phyloP scores from a whole-genome alignment of 2,888 invertebrate genomes.

The Synanthedon myopaeformis region DNA sequence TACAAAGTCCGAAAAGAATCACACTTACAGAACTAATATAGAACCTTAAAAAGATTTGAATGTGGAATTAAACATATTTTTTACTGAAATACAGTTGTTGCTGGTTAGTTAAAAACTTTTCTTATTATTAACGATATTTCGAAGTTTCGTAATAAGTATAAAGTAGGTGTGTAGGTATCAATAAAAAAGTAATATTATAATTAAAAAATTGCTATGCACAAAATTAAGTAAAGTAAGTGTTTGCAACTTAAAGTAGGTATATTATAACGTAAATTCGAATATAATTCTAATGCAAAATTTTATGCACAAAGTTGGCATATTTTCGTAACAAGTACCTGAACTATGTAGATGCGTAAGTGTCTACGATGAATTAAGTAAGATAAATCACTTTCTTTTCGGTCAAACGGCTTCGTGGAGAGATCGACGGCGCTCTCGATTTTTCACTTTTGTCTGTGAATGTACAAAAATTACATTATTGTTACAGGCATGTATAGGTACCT shows the following conservation, averaged over 20 bases:
- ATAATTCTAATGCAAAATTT: no score
- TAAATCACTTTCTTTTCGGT: constrained; percentile 50
- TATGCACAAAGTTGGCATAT: constrained; percentile 23
- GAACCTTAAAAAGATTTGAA: no score
- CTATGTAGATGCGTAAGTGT: constrained; percentile 12
- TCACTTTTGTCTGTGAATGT: constrained; percentile 22
- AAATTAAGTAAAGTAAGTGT: not conserved
- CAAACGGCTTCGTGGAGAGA: constrained; percentile 12
- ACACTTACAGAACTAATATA: no score
- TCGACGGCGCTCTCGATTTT: constrained; percentile 31
- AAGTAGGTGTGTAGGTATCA: no score
- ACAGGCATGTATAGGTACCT: not conserved
- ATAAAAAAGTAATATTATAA: no score
- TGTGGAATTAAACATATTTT: no score
- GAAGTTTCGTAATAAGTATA: no score
- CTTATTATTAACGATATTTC: no score
- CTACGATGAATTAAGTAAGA: constrained; percentile 31
- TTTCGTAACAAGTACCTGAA: constrained; percentile 14
- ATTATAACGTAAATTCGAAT: constrained; percentile 2
- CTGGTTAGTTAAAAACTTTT: no score
- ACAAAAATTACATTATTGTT: constrained; percentile 6
- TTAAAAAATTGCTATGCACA: no score
- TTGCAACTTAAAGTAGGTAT: constrained; percentile 11
- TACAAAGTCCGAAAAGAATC: no score
- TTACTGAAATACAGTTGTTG: no score